Conservation (phyloP, 1,140 invertebrate species). For the Gyrodactylus salaris region DNA sequence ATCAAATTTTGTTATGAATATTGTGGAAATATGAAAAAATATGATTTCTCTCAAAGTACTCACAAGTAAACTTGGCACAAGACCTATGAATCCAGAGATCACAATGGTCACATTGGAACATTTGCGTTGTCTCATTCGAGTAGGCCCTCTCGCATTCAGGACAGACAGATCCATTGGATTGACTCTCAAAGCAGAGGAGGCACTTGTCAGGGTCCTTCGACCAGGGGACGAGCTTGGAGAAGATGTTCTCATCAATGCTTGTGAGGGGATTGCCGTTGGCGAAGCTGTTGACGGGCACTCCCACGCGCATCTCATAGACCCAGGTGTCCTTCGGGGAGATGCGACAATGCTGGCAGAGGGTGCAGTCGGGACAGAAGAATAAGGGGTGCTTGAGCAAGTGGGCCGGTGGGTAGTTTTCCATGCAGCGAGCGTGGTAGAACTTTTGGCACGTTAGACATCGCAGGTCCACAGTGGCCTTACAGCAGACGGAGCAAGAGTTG, state of each 20-base stretch:
- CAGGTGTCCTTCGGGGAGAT: background rate
- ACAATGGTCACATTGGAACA: background rate
- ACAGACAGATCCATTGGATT: background rate
- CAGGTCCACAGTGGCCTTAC: background rate
- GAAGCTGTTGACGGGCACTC: background rate
- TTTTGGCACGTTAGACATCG: background rate
- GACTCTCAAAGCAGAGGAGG: background rate
- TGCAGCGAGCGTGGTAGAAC: background rate
- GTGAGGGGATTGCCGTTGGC: background rate
- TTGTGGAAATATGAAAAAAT: no score
- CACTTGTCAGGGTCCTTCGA: background rate
- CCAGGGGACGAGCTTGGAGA: background rate
- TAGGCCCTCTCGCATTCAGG: conserved; percentile 1
- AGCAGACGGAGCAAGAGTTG: background rate
- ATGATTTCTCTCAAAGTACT: no score
- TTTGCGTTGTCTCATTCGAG: background rate
- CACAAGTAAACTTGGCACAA: background rate
- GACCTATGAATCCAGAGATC: background rate
- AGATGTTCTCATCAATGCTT: background rate
- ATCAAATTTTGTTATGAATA: no score
- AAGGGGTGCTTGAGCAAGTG: background rate
- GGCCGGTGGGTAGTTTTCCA: background rate
- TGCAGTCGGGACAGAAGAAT: background rate
- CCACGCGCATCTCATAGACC: background rate
- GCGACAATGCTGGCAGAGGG: background rate